These are phyloP conservation scores for Lutraria rhynchaena DNA, from an alignment of 1,140 invertebrate genomes.

Conservation along the genomic window DNA sequence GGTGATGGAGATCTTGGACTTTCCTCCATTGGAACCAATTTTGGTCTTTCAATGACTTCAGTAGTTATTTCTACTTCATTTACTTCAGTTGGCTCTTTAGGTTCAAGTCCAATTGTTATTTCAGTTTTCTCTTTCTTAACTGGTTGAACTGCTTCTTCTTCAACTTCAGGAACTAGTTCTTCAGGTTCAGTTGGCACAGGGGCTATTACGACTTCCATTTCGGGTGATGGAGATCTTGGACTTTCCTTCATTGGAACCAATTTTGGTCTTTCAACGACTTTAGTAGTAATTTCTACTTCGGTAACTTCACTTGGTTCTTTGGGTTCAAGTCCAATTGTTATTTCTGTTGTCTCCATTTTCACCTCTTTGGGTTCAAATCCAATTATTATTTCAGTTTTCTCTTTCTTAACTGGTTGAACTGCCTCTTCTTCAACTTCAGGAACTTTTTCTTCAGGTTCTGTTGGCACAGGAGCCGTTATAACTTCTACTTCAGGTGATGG, in stretches of 20 bases:
- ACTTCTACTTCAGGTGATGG: slow-evolving; percentile 41
- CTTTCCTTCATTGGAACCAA: slow-evolving; percentile 59
- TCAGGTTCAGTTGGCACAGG: slow-evolving; percentile 18
- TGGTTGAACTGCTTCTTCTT: slow-evolving; percentile 33
- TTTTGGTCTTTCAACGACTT: slow-evolving; percentile 75
- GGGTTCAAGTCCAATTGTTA: neutral
- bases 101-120: neutral
- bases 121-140: slow-evolving; percentile 32
- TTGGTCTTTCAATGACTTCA: slow-evolving; percentile 73
- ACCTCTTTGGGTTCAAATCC: neutral
- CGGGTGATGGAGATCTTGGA: slow-evolving; percentile 47
- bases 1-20: slow-evolving; percentile 49
- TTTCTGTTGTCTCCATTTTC: neutral
- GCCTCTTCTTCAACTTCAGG: slow-evolving; percentile 31
- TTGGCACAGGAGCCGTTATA: slow-evolving; percentile 8
- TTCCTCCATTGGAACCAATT: slow-evolving; percentile 63
- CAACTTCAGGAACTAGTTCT: slow-evolving; percentile 12
- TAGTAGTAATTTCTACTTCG: slow-evolving; percentile 57
- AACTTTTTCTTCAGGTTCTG: slow-evolving; percentile 32
- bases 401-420: slow-evolving; percentile 40
- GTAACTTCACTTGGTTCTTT: slow-evolving; percentile 40
- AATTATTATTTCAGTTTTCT: slow-evolving; percentile 27
- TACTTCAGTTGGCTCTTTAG: slow-evolving; percentile 31
- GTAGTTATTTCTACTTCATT: slow-evolving; percentile 57
- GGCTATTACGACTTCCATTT: slow-evolving; percentile 18